A percentile compares a stretch with the other conserved stretches of the same genome.
These are phyloP conservation scores for Apistogramma diplotaenia DNA, from an alignment of 2,113 vertebrate species.

Conservation along the genomic window DNA sequence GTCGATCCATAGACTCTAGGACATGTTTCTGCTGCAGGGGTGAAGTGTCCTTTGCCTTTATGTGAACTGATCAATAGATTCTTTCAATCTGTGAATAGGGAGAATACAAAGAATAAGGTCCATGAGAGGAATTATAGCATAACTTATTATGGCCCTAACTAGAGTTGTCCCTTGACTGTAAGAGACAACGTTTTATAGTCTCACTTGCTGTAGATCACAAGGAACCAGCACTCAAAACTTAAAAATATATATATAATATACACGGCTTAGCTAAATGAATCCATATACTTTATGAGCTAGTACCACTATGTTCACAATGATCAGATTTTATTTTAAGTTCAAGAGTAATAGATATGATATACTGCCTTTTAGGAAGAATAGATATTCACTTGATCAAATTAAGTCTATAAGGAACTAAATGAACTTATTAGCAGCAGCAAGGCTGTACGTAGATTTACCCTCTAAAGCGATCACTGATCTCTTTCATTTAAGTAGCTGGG, in stretches of 20 bases:
- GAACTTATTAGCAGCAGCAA: no score
- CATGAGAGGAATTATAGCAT: neutral
- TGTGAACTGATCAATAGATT: conserved; percentile 20
- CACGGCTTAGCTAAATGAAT: neutral
- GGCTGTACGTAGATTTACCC: no score
- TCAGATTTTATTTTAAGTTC: no score
- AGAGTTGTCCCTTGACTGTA: neutral
- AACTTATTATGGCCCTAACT: neutral
- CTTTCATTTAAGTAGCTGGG: no score
- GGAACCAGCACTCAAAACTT: neutral
- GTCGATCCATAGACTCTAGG: conserved; percentile 19
- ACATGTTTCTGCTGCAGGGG: conserved; percentile 25
- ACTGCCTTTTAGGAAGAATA: no score
- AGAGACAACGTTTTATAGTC: conserved; percentile 2
- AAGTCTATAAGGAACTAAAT: no score
- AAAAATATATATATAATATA: neutral
- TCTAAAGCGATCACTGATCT: no score
- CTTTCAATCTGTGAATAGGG: conserved; percentile 32
- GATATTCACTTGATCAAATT: no score
- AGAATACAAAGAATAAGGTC: conserved; percentile 27
- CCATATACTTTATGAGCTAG: neutral
- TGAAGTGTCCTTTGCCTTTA: conserved; percentile 27
- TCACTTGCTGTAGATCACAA: conserved; percentile 15
- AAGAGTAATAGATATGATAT: no score
- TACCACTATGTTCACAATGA: neutral